Evolutionary conservation across 2,797 vertebrate genomes (phyloP).

Genomic region (Myotis vivesi): DNA sequence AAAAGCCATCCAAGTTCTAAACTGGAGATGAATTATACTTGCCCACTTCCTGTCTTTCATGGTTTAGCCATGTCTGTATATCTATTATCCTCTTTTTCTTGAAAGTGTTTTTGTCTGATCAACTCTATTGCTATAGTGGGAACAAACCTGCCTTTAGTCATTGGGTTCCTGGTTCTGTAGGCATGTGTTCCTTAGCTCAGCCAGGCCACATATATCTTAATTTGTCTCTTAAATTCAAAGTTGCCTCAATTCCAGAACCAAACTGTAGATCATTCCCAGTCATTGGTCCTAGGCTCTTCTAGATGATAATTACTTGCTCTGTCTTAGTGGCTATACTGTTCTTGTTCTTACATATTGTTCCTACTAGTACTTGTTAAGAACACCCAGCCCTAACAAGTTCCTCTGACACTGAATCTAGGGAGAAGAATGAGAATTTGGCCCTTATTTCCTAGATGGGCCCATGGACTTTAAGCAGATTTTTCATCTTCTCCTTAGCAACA

Average conservation of each 20-base stretch:
- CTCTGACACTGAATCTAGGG: not conserved
- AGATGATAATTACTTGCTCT: not conserved
- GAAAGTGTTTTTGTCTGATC: not conserved
- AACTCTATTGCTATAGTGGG: not conserved
- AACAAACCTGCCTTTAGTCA: not conserved
- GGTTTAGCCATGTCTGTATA: not conserved
- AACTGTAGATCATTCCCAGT: not conserved
- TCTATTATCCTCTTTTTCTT: not conserved
- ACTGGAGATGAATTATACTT: not conserved
- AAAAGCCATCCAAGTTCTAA: not conserved
- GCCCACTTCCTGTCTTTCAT: not conserved
- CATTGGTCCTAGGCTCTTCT: not conserved
- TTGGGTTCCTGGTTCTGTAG: not conserved
- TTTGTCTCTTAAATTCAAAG: not conserved
- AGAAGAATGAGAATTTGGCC: fast-evolving
- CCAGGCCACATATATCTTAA: not conserved
- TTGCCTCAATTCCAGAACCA: not conserved
- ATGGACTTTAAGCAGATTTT: not conserved
- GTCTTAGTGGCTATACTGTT: not conserved
- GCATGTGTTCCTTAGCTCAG: not conserved
- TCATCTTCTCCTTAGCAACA: not conserved
- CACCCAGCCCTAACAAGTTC: not conserved
- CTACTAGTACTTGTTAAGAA: not conserved
- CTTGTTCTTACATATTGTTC: not conserved
- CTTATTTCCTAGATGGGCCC: not conserved